These are phyloP conservation scores for Petrophora chlorosata DNA, from an alignment of 2,888 invertebrate genomes.

Conservation along the genomic window DNA sequence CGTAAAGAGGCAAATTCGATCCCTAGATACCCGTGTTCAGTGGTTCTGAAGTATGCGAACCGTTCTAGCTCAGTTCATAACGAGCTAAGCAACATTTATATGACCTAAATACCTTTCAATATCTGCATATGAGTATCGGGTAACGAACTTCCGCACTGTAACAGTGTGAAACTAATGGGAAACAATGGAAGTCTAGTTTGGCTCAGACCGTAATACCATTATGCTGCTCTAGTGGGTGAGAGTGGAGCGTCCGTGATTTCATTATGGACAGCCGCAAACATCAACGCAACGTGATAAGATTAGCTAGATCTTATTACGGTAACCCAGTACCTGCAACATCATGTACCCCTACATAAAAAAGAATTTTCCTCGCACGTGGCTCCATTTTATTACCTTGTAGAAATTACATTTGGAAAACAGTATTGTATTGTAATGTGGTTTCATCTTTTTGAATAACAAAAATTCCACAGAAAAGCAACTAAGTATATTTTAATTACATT, in stretches of 20 bases:
- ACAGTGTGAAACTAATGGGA: slow-evolving; percentile 2
- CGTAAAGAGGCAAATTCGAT: slow-evolving; percentile 5
- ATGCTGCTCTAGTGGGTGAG: neutral
- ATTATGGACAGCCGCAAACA: neutral
- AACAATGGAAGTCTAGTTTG: neutral
- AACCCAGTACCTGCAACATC: neutral
- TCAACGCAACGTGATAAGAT: neutral
- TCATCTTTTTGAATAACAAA: slow-evolving; percentile 10
- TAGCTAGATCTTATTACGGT: neutral
- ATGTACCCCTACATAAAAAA: slow-evolving; percentile 1
- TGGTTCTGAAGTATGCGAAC: slow-evolving; percentile 20
- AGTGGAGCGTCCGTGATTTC: neutral
- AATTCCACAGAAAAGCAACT: neutral
- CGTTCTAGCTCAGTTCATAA: slow-evolving; percentile 20
- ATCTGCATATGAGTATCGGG: slow-evolving; percentile 7
- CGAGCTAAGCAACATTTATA: slow-evolving; percentile 1
- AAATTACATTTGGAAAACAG: slow-evolving; percentile 15
- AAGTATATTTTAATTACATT: neutral
- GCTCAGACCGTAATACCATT: slow-evolving; percentile 1
- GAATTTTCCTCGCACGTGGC: slow-evolving; percentile 2
- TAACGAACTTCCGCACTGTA: slow-evolving; percentile 2
- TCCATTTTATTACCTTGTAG: slow-evolving; percentile 10
- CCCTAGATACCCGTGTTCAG: slow-evolving; percentile 16
- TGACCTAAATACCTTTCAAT: slow-evolving; percentile 23
- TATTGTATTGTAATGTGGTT: slow-evolving; percentile 6